A percentile compares a stretch with the other conserved stretches of the same genome.
These are phyloP conservation scores for Pantherophis alleghaniensis DNA, from an alignment of 2,797 vertebrate genomes.

Conservation along the genomic window DNA sequence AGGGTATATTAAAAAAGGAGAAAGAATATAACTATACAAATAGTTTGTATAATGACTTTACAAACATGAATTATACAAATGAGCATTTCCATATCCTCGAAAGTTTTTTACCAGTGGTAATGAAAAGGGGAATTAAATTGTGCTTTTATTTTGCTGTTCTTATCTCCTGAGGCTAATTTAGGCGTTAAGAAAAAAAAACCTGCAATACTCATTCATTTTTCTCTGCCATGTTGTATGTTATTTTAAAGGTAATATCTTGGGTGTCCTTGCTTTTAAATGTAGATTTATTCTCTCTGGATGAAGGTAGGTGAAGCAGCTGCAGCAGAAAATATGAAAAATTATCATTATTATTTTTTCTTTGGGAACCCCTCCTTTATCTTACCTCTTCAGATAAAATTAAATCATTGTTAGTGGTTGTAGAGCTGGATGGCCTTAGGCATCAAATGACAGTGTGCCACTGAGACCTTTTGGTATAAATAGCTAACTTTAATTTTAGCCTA, in stretches of 20 bases:
- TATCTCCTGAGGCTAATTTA: slow-evolving; percentile 72
- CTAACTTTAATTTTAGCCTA: slow-evolving; percentile 60
- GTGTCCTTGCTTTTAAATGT: slow-evolving; percentile 81
- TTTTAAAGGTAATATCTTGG: slow-evolving; percentile 76
- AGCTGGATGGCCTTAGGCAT: slow-evolving; percentile 66
- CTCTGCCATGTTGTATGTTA: slow-evolving; percentile 69
- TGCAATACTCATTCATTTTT: slow-evolving; percentile 77
- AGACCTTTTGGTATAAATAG: slow-evolving; percentile 66
- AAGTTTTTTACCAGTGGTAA: slow-evolving; percentile 62
- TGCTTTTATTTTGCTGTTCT: slow-evolving; percentile 70
- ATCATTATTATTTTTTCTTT: slow-evolving; percentile 66
- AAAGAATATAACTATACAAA: slow-evolving; percentile 52
- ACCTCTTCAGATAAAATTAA: slow-evolving; percentile 66
- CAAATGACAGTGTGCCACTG: slow-evolving; percentile 59
- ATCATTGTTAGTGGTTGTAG: slow-evolving; percentile 62
- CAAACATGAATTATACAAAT: slow-evolving; percentile 67
- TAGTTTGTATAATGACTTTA: slow-evolving; percentile 53
- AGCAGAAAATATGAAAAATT: slow-evolving; percentile 67
- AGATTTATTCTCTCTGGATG: slow-evolving; percentile 75
- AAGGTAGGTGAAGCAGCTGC: slow-evolving; percentile 63
- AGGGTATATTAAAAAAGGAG: slow-evolving; percentile 46
- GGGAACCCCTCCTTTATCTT: slow-evolving; percentile 60
- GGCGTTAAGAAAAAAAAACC: slow-evolving; percentile 67
- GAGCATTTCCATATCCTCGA: slow-evolving; percentile 63
- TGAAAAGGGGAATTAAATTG: slow-evolving; percentile 71